Base-by-base conservation (phyloP, 2,113 vertebrate genomes). In the Tor tambroides region DNA sequence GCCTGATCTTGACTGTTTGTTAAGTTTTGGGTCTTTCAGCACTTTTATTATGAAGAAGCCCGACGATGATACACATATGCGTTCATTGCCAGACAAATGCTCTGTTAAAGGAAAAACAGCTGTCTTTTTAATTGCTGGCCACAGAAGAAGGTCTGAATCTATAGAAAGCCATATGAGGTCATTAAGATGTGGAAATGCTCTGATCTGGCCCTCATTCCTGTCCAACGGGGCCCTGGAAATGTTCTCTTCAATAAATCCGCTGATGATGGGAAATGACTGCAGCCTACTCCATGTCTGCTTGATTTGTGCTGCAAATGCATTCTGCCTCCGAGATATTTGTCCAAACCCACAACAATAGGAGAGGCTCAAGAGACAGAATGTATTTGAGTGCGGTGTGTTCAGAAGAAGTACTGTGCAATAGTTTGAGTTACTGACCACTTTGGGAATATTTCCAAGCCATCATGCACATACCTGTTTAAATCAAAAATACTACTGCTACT, bases 61-160 rank as follows among this genome's bases (percentile, higher is more conserved):
- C 32, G 71, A 41, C 23, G 61, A 79, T 74, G 75, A 83, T n/a
- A 87, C 41, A 1, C 12, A 12, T 61, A 19, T 4, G 61, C 21
- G 72, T 46, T n/a, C 30, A 28, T 19, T 54, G 56, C 56, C 56
- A 84, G 67, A 61, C 67, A 74, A 56, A 79, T 61, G 11, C 30
- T 77, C 78, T 86, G 63, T 69, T 75, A n/a, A 26, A 76, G 17
- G 76, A 76, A 81, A 59, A 84, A 67, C 80, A 89, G 86, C 75
- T 84, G 89, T 59, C 80, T 77, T 28, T 86, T 86, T 69, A 23
- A 86, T 80, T 88, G 74, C 74, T 63, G 80, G 87, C 67, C 71
- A 38, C 46, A 49, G 32, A 65, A 59, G n/a, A 85, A 67, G 71
- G n/a, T 21, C 38, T n/a, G 9, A 74, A 21, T 74, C 35, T 51